Conservation (phyloP, 2,113 vertebrate species). For the Psilopogon haemacephalus region DNA sequence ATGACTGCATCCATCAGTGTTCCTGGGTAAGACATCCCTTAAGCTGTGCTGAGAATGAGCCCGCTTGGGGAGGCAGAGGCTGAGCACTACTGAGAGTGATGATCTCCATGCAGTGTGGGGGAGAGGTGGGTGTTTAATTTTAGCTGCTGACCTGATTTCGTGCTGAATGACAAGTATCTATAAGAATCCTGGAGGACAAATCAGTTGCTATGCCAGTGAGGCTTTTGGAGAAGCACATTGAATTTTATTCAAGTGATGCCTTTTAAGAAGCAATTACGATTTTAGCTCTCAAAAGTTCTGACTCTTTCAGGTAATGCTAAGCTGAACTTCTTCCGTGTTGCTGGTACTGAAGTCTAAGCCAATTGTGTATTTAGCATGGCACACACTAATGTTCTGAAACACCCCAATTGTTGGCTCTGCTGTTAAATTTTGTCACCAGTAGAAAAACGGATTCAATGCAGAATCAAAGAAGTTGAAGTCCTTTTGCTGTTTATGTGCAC, state of each 20-base stretch:
- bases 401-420: neutral
- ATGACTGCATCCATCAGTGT: conserved; percentile 56
- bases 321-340: neutral
- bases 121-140: conserved; percentile 72
- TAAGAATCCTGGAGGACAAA: conserved; percentile 65
- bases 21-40: conserved; percentile 61
- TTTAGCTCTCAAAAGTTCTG: conserved; percentile 47
- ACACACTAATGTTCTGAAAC: neutral
- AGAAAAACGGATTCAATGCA: neutral
- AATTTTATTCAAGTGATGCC: conserved; percentile 61
- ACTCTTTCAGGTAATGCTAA: conserved; percentile 13
- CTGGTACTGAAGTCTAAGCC: neutral
- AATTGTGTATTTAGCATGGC: neutral
- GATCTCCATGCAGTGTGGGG: conserved; percentile 45
- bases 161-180: conserved; percentile 69
- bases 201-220: conserved; percentile 62
- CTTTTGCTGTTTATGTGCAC: neutral
- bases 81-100: conserved; percentile 48
- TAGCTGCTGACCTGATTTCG: conserved; percentile 80
- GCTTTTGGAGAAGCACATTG: conserved; percentile 62
- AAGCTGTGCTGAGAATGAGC: conserved; percentile 49
- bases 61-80: conserved; percentile 41
- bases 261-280: conserved; percentile 64
- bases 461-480: neutral
- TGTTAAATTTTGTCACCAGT: neutral